Conservation (phyloP, 2,888 invertebrate genomes). For the Saturnia pavonia region DNA sequence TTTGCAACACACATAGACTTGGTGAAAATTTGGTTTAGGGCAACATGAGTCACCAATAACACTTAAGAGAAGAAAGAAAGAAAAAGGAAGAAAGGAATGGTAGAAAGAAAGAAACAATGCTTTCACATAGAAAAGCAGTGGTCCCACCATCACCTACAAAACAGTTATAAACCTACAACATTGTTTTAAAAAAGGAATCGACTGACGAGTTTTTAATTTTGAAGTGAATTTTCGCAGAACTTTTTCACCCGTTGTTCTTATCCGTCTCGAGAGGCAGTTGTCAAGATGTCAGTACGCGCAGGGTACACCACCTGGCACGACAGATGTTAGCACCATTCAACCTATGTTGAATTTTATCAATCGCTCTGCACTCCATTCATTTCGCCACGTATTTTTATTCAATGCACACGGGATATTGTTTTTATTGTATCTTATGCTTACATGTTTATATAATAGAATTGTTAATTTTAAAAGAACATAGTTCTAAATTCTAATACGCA, state of each 20-base stretch:
- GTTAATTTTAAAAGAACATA: background rate
- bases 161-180: too few species aligned
- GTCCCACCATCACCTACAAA: too few species aligned
- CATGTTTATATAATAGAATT: background rate
- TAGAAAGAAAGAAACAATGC: too few species aligned
- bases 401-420: constrained; percentile 34
- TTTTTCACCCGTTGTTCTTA: constrained; percentile 55
- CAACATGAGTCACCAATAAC: too few species aligned
- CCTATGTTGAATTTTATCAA: constrained; percentile 71
- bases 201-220: constrained; percentile 5
- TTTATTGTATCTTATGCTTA: background rate
- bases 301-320: constrained; percentile 61
- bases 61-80: too few species aligned
- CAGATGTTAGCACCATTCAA: constrained; percentile 71
- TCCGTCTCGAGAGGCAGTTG: constrained; percentile 33
- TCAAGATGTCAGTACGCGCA: constrained; percentile 40
- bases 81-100: too few species aligned
- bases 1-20: too few species aligned
- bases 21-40: too few species aligned
- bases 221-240: constrained; percentile 40
- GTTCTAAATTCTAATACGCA: background rate
- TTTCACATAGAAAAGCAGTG: too few species aligned
- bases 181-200: background rate
- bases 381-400: constrained; percentile 61
- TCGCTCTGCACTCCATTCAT: constrained; percentile 55